Evolutionary conservation across 2,797 vertebrate species (phyloP).

Genomic region (Melanotaenia boesemani): DNA sequence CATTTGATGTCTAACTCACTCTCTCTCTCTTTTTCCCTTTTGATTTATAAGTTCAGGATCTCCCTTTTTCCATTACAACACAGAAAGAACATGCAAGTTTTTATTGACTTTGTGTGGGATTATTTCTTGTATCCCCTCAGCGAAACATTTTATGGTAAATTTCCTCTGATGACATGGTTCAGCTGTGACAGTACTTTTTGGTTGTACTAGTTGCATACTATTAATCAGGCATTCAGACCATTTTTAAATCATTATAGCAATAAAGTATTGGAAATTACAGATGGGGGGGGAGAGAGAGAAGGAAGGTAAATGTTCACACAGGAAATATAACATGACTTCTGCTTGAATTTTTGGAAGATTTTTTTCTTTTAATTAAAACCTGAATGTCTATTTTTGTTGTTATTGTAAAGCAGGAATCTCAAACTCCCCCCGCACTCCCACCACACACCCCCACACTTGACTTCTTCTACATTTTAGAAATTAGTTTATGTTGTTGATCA

Average conservation of each 20-base stretch:
- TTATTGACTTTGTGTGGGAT: conserved; percentile 57
- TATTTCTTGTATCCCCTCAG: conserved; percentile 38
- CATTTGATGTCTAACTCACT: conserved; percentile 58
- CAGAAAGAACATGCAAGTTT: conserved; percentile 47
- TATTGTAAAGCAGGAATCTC: neutral
- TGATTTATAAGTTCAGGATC: conserved; percentile 47
- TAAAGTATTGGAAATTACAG: neutral
- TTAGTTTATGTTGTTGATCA: too few species aligned
- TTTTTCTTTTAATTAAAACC: neutral
- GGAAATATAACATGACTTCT: neutral
- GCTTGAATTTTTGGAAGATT: neutral
- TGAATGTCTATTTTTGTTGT: neutral
- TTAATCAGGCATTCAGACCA: neutral
- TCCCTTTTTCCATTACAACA: conserved; percentile 26
- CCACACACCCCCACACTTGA: too few species aligned
- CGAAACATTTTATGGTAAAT: conserved; percentile 16
- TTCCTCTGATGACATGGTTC: conserved; percentile 20
- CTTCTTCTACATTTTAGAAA: too few species aligned
- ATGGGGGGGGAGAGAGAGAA: neutral
- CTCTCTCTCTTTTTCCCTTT: conserved; percentile 33
- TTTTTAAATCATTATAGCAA: neutral
- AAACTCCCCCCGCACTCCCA: too few species aligned
- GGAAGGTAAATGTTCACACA: neutral
- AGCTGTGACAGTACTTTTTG: neutral
- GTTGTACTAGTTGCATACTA: neutral